Conservation (phyloP, 2,113 vertebrate species). For the Nicator chloris region DNA sequence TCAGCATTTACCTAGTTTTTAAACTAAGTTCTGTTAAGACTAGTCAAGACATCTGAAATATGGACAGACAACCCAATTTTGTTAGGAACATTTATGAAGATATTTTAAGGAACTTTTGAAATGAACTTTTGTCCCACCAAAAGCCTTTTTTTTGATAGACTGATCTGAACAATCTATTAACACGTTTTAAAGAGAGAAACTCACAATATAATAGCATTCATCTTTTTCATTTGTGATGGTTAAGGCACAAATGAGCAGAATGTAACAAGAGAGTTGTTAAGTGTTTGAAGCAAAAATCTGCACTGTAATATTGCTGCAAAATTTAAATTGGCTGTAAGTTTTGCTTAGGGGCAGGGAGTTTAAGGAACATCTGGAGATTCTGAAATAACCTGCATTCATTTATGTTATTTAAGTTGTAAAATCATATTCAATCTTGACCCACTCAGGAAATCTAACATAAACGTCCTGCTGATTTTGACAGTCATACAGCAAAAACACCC, state of each 20-base stretch:
- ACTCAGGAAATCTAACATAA: conserved; percentile 86
- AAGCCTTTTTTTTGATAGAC: neutral
- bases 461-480: conserved; percentile 85
- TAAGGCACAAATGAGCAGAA: neutral
- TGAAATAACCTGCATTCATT: conserved; percentile 83
- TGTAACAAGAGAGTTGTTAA: conserved; percentile 5
- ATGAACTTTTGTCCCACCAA: neutral
- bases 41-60: neutral
- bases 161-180: neutral
- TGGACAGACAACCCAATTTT: neutral
- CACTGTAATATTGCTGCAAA: conserved; percentile 57
- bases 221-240: neutral
- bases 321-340: conserved; percentile 74
- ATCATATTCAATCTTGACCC: conserved; percentile 86
- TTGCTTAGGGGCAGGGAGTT: conserved; percentile 66
- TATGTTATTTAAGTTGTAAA: conserved; percentile 84
- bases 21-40: neutral
- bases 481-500: conserved; percentile 84
- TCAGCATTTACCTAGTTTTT: neutral
- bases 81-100: neutral
- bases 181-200: neutral
- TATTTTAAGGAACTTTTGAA: neutral
- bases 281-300: conserved; percentile 49
- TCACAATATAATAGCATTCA: neutral
- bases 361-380: conserved; percentile 81